Evolutionary conservation across 2,888 invertebrate species (phyloP).

Genomic region (Steromphala cineraria): DNA sequence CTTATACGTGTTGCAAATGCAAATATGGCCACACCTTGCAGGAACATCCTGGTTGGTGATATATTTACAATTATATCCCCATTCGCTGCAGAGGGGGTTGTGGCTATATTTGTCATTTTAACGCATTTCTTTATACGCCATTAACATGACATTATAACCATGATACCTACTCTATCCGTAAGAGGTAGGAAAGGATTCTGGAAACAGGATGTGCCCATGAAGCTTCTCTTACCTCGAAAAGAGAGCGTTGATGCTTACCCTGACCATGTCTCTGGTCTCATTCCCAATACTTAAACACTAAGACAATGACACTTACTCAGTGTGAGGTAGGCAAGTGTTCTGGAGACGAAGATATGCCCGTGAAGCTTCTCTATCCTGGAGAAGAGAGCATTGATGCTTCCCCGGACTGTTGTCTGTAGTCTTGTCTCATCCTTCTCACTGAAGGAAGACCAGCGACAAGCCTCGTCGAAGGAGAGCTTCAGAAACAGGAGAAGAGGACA

Average conservation of each 20-base stretch:
- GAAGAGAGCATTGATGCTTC: constrained; percentile 44
- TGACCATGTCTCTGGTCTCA: constrained; percentile 34
- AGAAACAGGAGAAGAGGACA: constrained; percentile 53
- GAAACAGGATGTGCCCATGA: constrained; percentile 54
- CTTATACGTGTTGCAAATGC: no score
- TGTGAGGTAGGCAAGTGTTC: constrained; percentile 56
- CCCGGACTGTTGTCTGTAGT: constrained; percentile 43
- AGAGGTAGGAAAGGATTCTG: constrained; percentile 48
- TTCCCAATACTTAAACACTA: no score
- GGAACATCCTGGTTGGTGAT: no score
- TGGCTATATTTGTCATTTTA: no score
- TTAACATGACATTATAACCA: no score
- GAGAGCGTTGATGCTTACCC: constrained; percentile 40
- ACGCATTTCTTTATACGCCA: no score
- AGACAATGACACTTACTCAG: constrained; percentile 38
- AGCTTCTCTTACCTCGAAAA: constrained; percentile 46
- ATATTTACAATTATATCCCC: no score
- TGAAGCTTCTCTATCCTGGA: constrained; percentile 48
- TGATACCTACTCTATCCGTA: no score
- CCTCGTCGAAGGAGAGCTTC: constrained; percentile 55
- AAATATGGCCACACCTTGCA: no score
- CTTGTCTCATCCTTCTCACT: constrained; percentile 24
- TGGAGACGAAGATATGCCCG: constrained; percentile 51
- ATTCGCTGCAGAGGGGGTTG: no score
- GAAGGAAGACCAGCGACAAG: constrained; percentile 55